phyloP scores from a whole-genome alignment of 23 tunicate species.

The Styela plicata region DNA sequence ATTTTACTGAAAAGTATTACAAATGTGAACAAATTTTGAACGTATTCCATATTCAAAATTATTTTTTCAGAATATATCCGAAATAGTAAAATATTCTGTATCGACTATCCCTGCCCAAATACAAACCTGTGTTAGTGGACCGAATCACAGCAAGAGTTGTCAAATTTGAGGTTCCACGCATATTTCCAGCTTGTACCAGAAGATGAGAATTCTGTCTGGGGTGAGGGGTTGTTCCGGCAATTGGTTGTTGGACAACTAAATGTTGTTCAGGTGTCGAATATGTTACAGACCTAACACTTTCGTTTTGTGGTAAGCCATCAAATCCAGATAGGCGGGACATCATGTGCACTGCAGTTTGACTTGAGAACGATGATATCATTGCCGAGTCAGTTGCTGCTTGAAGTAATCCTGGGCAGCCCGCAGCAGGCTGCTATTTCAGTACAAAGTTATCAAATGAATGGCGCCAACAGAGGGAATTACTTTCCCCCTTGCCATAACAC shows the following conservation, averaged over 20 bases:
- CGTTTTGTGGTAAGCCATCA: conserved; percentile 18
- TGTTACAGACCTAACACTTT: neutral
- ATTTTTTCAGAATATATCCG: too few species aligned
- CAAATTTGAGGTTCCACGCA: neutral
- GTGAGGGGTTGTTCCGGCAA: neutral
- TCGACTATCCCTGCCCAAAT: too few species aligned
- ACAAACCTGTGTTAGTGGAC: too few species aligned
- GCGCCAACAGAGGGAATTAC: neutral
- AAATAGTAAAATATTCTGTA: too few species aligned
- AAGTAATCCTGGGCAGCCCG: conserved; percentile 24
- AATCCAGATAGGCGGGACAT: conserved; percentile 27
- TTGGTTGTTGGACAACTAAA: neutral
- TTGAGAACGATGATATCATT: conserved; percentile 32
- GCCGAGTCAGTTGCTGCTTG: neutral
- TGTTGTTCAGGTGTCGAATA: neutral
- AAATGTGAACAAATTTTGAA: too few species aligned
- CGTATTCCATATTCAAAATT: too few species aligned
- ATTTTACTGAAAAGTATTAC: too few species aligned
- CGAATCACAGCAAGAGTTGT: too few species aligned
- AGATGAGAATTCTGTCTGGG: neutral
- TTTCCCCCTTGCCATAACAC: conserved; percentile 34
- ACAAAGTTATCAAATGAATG: neutral
- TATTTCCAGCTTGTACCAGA: neutral
- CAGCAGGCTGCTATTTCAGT: neutral
- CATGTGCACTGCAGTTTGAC: conserved; percentile 32